Conservation (phyloP, 64 coral and sea anemone genomes). For the Montipora sp. region DNA sequence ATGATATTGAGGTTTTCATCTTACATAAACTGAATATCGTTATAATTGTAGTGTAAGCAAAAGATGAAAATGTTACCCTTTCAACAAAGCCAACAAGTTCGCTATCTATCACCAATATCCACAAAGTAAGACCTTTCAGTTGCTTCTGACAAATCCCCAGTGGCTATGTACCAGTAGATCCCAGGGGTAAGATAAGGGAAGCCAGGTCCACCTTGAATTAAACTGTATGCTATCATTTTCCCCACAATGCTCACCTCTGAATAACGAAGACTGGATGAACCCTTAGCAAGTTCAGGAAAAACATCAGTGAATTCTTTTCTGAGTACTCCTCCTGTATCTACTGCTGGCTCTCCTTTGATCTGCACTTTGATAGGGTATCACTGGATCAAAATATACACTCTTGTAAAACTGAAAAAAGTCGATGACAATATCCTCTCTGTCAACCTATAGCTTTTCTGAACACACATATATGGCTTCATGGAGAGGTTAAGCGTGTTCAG, state of each 20-base stretch:
- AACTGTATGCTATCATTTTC: constrained; percentile 55
- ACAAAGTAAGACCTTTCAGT: constrained; percentile 26
- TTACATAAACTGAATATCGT: no score
- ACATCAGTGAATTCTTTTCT: constrained; percentile 38
- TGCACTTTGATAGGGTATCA: constrained; percentile 31
- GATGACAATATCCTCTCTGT: constrained; percentile 57
- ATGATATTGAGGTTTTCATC: no score
- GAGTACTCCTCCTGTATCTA: constrained; percentile 55
- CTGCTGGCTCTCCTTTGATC: constrained; percentile 52
- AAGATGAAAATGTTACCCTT: not conserved
- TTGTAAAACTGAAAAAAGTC: constrained; percentile 55
- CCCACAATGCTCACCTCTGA: constrained; percentile 14
- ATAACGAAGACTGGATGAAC: not conserved
- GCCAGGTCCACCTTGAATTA: constrained; percentile 71
- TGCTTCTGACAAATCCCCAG: constrained; percentile 64
- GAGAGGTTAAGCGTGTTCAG: constrained; percentile 30
- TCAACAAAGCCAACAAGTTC: constrained; percentile 31
- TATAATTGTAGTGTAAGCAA: no score
- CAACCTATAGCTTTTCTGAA: constrained; percentile 40
- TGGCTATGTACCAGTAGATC: constrained; percentile 63
- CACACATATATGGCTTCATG: constrained; percentile 39
- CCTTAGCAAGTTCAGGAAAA: not conserved
- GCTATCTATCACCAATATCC: constrained; percentile 29
- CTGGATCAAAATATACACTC: constrained; percentile 8
- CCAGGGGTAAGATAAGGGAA: constrained; percentile 68